Base-by-base conservation (phyloP, 2,113 vertebrate genomes). In the Mugil cephalus region DNA sequence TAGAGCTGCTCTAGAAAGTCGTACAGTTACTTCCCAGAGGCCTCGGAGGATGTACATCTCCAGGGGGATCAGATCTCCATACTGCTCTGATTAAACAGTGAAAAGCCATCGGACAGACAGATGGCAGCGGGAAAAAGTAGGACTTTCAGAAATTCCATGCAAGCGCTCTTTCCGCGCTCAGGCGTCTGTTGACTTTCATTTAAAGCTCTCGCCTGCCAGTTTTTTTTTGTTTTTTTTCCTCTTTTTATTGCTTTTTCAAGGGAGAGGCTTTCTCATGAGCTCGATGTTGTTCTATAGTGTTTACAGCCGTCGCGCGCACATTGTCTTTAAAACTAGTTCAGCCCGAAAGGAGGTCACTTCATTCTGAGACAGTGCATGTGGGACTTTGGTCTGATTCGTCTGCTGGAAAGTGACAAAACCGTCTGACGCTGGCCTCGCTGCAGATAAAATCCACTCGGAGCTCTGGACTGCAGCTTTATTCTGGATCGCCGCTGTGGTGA, bases 281-380 rank as follows among this genome's bases (percentile, higher is more conserved):
- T 24, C 17, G 15, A 38, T 64, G 78, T 50, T 54, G n/a, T 50
- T 74, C 74, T 30, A 43, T 43, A 60, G 18, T 46, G 66, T 43
- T 1, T 38, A 42, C 45, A 19, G 47, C 36, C 19, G 46, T 45
- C 63, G 53, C 40, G 45, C 19, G 66, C 54, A 47, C 67, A 15
- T 75, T 70, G 78, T 82, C 73, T 80, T 34, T 86, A 80, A 85
- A 87, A 89, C 85, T 88, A 91, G 91, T 91, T 93, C 90, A 91
- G 58, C 74, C 45, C 35, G 59, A 75, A 92, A 91, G 54, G 79
- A 91, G 91, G 91, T 86, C 91, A 83, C 45, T 86, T 91, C 70
- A 60, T 85, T 87, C 85, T 80, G 83, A 89, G 84, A 89, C 77
- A 17, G 84, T 72, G 60, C 89, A 83, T 74, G 52, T 84, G 90